Conservation (phyloP, 1,140 invertebrate species). For the Lucilia cuprina region DNA sequence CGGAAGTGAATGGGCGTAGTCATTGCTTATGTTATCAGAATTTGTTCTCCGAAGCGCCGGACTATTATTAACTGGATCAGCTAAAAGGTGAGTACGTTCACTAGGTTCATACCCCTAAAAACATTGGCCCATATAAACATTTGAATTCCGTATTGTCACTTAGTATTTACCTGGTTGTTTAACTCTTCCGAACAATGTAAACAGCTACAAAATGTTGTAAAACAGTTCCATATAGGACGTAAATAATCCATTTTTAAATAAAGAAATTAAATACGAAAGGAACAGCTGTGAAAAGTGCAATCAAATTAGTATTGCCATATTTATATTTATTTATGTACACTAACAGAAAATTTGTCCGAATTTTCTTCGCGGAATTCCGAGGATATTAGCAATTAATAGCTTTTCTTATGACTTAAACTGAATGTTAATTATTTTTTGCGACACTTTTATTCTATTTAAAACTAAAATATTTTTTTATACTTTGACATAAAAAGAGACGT, state of each 20-base stretch:
- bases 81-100: conserved; percentile 73
- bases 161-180: conserved; percentile 63
- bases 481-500: no score
- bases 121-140: background rate
- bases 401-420: no score
- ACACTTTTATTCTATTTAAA: no score
- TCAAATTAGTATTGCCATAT: no score
- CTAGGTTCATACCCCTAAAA: conserved; percentile 68
- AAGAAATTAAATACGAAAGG: background rate
- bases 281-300: background rate
- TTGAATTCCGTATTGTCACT: background rate
- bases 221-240: conserved; percentile 52
- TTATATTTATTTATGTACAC: no score
- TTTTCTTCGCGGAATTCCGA: no score
- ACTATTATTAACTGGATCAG: conserved; percentile 74
- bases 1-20: conserved; percentile 71
- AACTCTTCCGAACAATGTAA: conserved; percentile 65
- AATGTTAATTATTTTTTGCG: no score
- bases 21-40: conserved; percentile 72
- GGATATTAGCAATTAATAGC: no score
- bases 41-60: conserved; percentile 69
- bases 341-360: no score
- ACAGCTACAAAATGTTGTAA: conserved; percentile 55
- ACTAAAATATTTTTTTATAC: no score
- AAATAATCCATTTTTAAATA: conserved; percentile 53